Evolutionary conservation across 2,113 vertebrate genomes (phyloP), one percentile per base, ranked within the genome.

Genomic region (Sitta europaea): DNA sequence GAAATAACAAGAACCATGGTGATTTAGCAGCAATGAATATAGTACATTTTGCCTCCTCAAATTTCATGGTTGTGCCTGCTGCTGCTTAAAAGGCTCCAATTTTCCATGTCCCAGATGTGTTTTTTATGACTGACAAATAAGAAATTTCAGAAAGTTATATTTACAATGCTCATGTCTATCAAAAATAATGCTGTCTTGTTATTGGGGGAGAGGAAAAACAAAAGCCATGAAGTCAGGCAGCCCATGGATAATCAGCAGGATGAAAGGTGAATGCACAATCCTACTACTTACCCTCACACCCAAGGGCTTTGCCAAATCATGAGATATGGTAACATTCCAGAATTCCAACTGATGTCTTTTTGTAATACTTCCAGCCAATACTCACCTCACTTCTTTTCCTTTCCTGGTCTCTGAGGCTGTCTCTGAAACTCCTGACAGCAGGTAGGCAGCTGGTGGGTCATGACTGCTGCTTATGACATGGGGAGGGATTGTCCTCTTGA

Each of bases 361-460:
- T 79, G 31, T 35, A 10, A n/a, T 22, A 29, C 5, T 45, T 79
- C 36, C 40, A 88, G 47, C 19, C 75, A 88, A 63, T 27, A 45
- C 29, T 6, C 31, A 42, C 25, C 27, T 58, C 82, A 36, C 14
- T 61, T 35, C 11, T 85, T 90, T 83, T 86, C 31, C 10, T 83
- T 16, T 58, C 86, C 58, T 76, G 45, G 25, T 70, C 55, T 92
- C 54, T 57, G 58, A 88, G 33, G 25, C 2, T 47, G 40, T 38
- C 40, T 75, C 1, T 76, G 89, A 89, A 91, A 36, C 20, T 91
- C 23, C 33, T 71, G 66, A 62, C 76, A 81, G 72, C 40, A 83
- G 31, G 65, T 20, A 78, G 86, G 68, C 68, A 94, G 80, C 84
- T 92, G 84, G 40, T 89, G 48, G 76, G 61, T 87, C 92, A 68